Evolutionary conservation across 2,888 invertebrate species (phyloP).

Genomic region (Agonopterix alstromeriana): DNA sequence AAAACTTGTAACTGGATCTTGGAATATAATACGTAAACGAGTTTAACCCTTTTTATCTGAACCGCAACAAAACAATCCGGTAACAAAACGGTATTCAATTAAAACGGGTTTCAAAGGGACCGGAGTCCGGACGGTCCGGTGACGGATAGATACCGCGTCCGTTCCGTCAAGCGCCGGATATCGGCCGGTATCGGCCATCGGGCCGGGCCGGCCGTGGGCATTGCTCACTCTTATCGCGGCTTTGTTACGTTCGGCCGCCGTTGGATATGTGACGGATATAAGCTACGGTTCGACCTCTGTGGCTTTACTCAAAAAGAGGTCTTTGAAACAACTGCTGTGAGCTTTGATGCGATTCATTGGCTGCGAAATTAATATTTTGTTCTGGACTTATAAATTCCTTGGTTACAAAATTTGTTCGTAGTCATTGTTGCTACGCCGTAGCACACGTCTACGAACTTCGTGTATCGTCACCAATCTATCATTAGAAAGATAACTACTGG

Average conservation of each 20-base stretch:
- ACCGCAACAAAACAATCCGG: neutral
- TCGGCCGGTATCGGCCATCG: neutral
- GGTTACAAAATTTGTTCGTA: too few species aligned
- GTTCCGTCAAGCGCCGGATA: neutral
- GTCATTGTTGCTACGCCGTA: too few species aligned
- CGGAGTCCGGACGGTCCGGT: neutral
- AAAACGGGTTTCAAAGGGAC: neutral
- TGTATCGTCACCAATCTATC: too few species aligned
- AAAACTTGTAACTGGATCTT: too few species aligned
- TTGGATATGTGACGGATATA: neutral
- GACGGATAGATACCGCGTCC: neutral
- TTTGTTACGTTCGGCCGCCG: conserved; percentile 33
- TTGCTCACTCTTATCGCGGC: conserved; percentile 8
- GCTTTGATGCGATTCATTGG: too few species aligned
- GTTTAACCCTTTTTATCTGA: neutral
- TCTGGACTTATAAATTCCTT: too few species aligned
- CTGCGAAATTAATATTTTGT: neutral
- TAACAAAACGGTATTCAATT: conserved; percentile 1
- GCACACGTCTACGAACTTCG: too few species aligned
- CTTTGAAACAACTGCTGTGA: too few species aligned
- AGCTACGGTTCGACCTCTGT: too few species aligned
- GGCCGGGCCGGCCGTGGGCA: neutral
- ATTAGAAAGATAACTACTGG: too few species aligned
- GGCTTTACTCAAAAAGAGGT: too few species aligned
- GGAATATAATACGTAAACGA: too few species aligned